Evolutionary conservation across 2,113 vertebrate species (phyloP).

Genomic region (Menidia beryllina): DNA sequence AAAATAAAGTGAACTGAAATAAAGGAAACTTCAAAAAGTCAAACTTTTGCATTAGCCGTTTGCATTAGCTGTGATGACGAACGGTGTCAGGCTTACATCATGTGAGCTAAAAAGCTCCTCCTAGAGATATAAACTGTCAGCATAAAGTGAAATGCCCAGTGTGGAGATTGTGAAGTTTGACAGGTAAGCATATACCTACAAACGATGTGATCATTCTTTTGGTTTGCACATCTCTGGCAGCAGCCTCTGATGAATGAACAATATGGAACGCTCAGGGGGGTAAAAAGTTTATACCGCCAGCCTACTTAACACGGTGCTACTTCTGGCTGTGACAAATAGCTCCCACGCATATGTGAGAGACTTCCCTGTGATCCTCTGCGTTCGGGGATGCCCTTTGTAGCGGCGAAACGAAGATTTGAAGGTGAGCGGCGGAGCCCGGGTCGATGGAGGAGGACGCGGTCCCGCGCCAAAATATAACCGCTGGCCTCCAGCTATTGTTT

Average conservation of each 20-base stretch:
- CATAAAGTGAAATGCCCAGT: not conserved
- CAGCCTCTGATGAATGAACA: not conserved
- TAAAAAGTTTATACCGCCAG: not conserved
- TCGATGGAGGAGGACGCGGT: constrained; percentile 26
- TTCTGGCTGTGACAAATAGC: not conserved
- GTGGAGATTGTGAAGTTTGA: no score
- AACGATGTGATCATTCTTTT: not conserved
- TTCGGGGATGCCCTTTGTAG: constrained; percentile 3
- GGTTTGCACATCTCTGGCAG: not conserved
- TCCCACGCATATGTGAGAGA: no score
- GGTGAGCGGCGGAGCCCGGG: constrained; percentile 16
- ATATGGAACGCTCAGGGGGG: not conserved
- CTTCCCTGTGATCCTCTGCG: not conserved
- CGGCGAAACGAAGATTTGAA: constrained; percentile 22
- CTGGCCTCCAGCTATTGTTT: constrained; percentile 63
- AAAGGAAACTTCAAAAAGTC: not conserved
- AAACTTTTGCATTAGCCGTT: not conserved
- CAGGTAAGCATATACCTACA: no score
- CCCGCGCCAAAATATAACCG: constrained; percentile 44
- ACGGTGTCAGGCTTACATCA: not conserved
- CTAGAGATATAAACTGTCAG: no score
- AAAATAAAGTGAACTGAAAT: not conserved
- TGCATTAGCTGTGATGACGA: not conserved
- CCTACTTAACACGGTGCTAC: not conserved
- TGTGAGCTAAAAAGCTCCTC: no score